These are phyloP conservation scores for Connochaetes taurinus DNA, from an alignment of 2,113 vertebrate species.

Conservation along the genomic window DNA sequence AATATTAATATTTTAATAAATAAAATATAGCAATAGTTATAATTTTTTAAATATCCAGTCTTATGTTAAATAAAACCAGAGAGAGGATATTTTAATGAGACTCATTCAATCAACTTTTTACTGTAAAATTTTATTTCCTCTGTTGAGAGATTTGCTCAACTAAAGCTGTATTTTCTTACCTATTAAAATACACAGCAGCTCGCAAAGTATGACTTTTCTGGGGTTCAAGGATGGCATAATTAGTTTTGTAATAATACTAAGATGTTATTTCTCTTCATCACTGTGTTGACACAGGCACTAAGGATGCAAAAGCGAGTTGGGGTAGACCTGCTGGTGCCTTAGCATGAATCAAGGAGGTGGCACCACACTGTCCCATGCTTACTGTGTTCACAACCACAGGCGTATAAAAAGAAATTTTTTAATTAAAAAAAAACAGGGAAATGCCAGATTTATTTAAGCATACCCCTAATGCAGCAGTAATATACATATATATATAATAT, in stretches of 20 bases:
- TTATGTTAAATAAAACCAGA: not conserved
- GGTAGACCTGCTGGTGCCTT: fast-evolving
- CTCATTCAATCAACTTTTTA: not conserved
- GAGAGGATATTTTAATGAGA: not conserved
- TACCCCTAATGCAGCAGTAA: not conserved
- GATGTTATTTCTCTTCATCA: not conserved
- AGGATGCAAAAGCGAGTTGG: fast-evolving
- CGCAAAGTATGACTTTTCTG: not conserved
- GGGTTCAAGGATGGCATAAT: not conserved
- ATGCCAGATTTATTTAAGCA: not conserved
- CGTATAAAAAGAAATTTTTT: too few relatives aligned
- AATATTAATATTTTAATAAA: not conserved
- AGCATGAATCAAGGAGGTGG: fast-evolving
- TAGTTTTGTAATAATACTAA: not conserved
- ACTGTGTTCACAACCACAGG: fast-evolving
- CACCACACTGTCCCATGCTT: fast-evolving
- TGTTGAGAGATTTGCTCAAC: not conserved
- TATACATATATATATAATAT: not conserved
- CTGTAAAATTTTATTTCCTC: not conserved
- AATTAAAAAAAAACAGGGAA: not conserved
- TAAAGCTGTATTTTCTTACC: not conserved
- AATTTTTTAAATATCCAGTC: not conserved
- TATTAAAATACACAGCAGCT: not conserved
- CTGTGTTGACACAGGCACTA: fast-evolving
- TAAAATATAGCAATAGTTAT: not conserved